A percentile compares a stretch with the other conserved stretches of the same genome.
phyloP scores from a whole-genome alignment of 2,888 invertebrate species.

The Synanthedon myopaeformis region DNA sequence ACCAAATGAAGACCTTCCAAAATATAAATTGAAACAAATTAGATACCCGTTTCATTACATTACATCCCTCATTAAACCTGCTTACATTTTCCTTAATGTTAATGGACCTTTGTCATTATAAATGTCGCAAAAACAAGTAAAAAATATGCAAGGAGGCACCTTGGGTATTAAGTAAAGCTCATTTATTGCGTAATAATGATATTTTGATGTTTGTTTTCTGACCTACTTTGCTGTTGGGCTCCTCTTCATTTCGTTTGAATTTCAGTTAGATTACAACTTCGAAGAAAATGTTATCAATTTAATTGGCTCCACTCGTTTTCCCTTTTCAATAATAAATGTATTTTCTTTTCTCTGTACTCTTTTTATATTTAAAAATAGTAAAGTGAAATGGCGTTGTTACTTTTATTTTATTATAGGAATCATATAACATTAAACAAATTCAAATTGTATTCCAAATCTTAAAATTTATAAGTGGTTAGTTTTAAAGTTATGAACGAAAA shows the following conservation, averaged over 20 bases:
- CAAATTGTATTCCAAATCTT: too few species aligned
- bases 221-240: constrained; percentile 1
- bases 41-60: not conserved
- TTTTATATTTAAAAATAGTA: not conserved
- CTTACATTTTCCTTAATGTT: not conserved
- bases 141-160: not conserved
- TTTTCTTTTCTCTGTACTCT: not conserved
- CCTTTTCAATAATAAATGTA: not conserved
- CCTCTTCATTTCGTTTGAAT: constrained; percentile 2
- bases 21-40: not conserved
- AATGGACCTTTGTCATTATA: not conserved
- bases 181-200: constrained; percentile 2
- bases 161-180: constrained; percentile 3
- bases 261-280: constrained; percentile 1
- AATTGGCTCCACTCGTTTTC: not conserved
- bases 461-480: too few species aligned
- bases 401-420: too few species aligned
- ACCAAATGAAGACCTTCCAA: not conserved
- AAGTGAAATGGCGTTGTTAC: too few species aligned
- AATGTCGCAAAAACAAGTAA: not conserved
- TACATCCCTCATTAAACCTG: not conserved
- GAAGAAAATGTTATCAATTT: constrained; percentile 1
- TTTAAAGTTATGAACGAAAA: too few species aligned
- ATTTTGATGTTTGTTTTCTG: constrained; percentile 3
- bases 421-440: too few species aligned